Evolutionary conservation across 1,140 invertebrate species (phyloP).

Genomic region (Trachymyrmex cornetzi): DNA sequence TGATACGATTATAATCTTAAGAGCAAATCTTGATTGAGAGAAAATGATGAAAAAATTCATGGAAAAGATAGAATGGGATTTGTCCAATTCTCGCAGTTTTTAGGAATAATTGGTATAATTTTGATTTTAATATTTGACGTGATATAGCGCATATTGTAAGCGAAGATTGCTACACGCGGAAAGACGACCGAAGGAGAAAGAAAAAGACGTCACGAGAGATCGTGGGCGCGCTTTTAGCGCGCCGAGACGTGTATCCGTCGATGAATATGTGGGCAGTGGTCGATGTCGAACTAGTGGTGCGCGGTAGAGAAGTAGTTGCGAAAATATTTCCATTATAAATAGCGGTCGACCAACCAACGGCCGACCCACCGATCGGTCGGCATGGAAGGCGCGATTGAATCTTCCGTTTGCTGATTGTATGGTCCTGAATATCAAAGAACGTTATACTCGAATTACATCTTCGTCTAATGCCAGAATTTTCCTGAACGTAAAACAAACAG

Average conservation of each 20-base stretch:
- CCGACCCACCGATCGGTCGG: not conserved
- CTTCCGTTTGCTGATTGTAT: conserved; percentile 53
- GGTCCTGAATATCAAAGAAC: conserved; percentile 41
- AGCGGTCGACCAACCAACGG: conserved; percentile 74
- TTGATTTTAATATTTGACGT: not conserved
- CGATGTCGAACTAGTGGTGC: conserved; percentile 48
- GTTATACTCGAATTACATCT: not conserved
- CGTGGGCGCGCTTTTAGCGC: conserved; percentile 73
- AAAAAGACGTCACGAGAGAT: conserved; percentile 67
- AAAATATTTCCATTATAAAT: conserved; percentile 86
- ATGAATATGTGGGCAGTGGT: conserved; percentile 74
- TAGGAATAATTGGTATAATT: not conserved
- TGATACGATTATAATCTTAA: not conserved
- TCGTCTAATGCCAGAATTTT: not conserved
- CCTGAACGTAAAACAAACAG: not conserved
- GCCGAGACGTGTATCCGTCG: conserved; percentile 74
- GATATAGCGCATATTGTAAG: not conserved
- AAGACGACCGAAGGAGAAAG: conserved; percentile 35
- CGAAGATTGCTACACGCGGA: not conserved
- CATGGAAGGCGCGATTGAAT: conserved; percentile 40
- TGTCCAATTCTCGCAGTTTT: not conserved
- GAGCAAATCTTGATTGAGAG: too few relatives aligned
- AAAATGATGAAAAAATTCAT: not conserved
- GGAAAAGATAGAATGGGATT: not conserved
- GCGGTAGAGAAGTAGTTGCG: conserved; percentile 64